Evolutionary conservation across 2,113 vertebrate species (phyloP).

Genomic region (Asarcornis scutulata): DNA sequence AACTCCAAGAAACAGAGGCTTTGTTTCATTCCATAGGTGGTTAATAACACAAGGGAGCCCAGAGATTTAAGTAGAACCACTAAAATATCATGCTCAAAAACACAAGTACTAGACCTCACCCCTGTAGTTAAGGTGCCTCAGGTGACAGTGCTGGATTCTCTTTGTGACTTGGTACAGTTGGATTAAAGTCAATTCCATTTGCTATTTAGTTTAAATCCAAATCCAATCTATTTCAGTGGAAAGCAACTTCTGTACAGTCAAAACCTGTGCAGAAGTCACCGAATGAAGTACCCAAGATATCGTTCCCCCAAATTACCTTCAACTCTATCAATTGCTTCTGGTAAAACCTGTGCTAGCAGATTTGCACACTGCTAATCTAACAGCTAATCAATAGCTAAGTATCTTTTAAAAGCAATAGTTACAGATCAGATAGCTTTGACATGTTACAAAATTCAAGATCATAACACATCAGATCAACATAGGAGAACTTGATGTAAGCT

Average conservation of each 20-base stretch:
- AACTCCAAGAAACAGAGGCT: background rate
- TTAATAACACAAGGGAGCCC: background rate
- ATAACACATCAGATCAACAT: background rate
- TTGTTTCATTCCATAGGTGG: background rate
- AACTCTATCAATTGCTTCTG: background rate
- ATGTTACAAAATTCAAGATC: background rate
- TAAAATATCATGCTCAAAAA: background rate
- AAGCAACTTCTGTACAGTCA: background rate
- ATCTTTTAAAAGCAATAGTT: background rate
- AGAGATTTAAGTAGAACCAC: background rate
- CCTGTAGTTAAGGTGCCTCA: background rate
- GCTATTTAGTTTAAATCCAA: background rate
- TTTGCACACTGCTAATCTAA: background rate
- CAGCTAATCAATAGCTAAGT: background rate
- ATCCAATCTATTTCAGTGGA: background rate
- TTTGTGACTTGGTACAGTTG: background rate
- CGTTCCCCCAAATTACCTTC: background rate
- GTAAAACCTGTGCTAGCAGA: background rate
- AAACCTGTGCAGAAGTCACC: background rate
- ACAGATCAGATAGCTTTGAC: background rate
- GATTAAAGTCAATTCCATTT: background rate
- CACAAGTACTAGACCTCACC: background rate
- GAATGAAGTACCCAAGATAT: background rate
- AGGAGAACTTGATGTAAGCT: background rate
- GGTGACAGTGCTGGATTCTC: background rate